phyloP scores from a whole-genome alignment of 2,113 vertebrate genomes.

The Oryctolagus cuniculus region mOryCun1.1 NC_091439.1:109716501-109717000 shows the following conservation, averaged over 20 bases:
- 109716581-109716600: background rate
- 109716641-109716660: background rate
- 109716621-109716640: background rate
- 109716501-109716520: background rate
- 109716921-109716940: too few species aligned
- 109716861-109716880: background rate
- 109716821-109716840: conserved; percentile 30
- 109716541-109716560: background rate
- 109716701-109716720: background rate
- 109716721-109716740: background rate
- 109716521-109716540: background rate
- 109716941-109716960: too few species aligned
- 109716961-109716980: too few species aligned
- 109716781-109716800: background rate
- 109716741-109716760: conserved; percentile 2
- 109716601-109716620: background rate
- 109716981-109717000: too few species aligned
- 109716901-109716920: background rate
- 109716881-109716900: background rate
- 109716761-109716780: background rate
- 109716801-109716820: background rate
- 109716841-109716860: background rate
- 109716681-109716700: conserved; percentile 18
- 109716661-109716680: background rate
- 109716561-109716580: background rate